Percentiles rank a stretch among this genome's conserved stretches.
Conservation (phyloP, 2,888 invertebrate genomes). For the Perizoma flavofasciatum region DNA sequence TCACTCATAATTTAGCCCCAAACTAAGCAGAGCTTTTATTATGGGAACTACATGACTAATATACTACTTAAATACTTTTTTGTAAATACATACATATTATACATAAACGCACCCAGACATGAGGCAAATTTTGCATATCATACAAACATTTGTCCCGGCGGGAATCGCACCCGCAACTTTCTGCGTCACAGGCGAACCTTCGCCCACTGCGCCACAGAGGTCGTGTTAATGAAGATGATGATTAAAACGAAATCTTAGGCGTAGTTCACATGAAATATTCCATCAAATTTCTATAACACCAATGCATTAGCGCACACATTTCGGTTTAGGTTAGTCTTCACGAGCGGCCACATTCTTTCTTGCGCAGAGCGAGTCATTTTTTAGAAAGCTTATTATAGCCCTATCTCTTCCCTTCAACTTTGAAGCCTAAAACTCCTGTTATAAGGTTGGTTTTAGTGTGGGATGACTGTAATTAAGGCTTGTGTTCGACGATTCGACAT, state of each 20-base stretch:
- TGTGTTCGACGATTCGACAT: conserved; percentile 66
- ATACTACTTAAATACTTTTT: too few species aligned
- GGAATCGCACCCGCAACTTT: too few species aligned
- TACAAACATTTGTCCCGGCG: too few species aligned
- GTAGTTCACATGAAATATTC: conserved; percentile 32
- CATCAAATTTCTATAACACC: conserved; percentile 52
- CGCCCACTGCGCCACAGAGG: too few species aligned
- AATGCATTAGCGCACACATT: conserved; percentile 44
- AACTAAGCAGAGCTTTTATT: too few species aligned
- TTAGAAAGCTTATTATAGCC: conserved; percentile 75
- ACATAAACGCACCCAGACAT: too few species aligned
- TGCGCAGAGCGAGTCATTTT: conserved; percentile 70
- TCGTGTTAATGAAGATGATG: too few species aligned
- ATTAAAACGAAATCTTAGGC: neutral
- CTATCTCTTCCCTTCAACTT: conserved; percentile 29
- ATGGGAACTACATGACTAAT: too few species aligned
- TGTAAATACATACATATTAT: too few species aligned
- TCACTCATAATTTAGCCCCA: too few species aligned
- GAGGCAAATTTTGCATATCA: too few species aligned
- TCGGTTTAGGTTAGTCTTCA: conserved; percentile 57
- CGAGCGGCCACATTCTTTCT: conserved; percentile 73
- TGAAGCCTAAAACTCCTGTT: conserved; percentile 33
- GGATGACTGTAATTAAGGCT: conserved; percentile 71
- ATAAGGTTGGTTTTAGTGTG: conserved; percentile 44
- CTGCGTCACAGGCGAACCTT: too few species aligned